These are phyloP conservation scores for Brienomyrus longianalis DNA, from an alignment of 2,113 vertebrate genomes.

Conservation along the genomic window DNA sequence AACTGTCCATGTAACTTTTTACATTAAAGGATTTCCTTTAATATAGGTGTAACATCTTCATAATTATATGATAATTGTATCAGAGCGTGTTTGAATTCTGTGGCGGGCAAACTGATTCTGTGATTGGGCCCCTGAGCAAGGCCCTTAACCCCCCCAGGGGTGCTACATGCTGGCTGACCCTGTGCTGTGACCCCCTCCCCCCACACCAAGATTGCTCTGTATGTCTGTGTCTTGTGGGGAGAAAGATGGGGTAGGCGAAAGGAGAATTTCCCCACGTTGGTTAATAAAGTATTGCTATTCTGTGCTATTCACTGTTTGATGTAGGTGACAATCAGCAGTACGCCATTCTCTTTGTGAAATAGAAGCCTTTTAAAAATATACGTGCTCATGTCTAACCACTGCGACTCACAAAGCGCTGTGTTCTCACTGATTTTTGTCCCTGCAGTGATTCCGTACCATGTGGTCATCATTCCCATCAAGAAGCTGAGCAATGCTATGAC, in stretches of 20 bases:
- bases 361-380: background rate
- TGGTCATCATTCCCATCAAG: constrained; percentile 91
- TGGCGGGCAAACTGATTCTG: no score
- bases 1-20: background rate
- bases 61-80: background rate
- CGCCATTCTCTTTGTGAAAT: background rate
- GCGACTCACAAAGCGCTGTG: background rate
- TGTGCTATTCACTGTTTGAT: background rate
- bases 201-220: background rate
- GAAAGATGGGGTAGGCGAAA: background rate
- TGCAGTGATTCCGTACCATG: constrained; percentile 86
- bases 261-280: no score
- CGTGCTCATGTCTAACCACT: background rate
- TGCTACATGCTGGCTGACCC: no score
- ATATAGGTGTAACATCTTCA: background rate
- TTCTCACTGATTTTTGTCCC: constrained; percentile 20
- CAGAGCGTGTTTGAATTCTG: no score
- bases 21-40: background rate
- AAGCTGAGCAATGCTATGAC: constrained; percentile 94
- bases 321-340: background rate
- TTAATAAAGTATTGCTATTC: background rate
- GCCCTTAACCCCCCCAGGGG: no score
- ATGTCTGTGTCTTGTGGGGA: background rate
- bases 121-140: no score
- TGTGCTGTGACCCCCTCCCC: no score